Evolutionary conservation across 1,140 invertebrate species (phyloP).

Genomic region (Pachyrhynchus sulphureomaculatus): DNA sequence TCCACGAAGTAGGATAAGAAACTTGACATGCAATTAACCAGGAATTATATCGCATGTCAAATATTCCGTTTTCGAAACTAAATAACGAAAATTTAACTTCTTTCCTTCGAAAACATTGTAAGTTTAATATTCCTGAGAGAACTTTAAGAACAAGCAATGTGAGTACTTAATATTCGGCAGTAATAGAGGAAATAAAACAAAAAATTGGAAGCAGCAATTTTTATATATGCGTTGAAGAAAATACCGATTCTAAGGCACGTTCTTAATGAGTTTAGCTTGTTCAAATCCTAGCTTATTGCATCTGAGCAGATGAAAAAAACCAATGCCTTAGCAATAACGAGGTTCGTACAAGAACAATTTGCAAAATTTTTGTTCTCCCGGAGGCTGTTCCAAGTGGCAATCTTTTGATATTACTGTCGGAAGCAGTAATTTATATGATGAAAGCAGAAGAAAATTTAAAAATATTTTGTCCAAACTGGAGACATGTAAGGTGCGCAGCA

Average conservation of each 20-base stretch:
- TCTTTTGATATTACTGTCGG: constrained; percentile 25
- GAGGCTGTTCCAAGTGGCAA: constrained; percentile 8
- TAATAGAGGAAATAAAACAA: no score
- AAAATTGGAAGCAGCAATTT: no score
- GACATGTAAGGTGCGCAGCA: constrained; percentile 27
- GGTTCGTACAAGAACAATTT: constrained; percentile 8
- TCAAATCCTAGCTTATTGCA: constrained; percentile 7
- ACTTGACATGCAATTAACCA: no score
- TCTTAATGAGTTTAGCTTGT: background rate
- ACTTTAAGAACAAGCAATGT: no score
- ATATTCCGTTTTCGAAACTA: no score
- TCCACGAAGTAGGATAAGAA: no score
- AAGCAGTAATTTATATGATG: constrained; percentile 27
- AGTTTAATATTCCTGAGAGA: no score
- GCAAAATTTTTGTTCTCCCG: constrained; percentile 9
- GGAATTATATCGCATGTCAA: no score
- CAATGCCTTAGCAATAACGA: background rate
- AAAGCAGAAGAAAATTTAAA: constrained; percentile 26
- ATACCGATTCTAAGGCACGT: constrained; percentile 1
- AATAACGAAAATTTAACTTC: no score
- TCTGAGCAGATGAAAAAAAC: background rate
- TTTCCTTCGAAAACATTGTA: no score
- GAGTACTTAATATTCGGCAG: no score
- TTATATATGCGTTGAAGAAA: constrained; percentile 5
- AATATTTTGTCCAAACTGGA: constrained; percentile 27